A percentile compares a stretch with the other conserved stretches of the same genome.
Evolutionary conservation across 2,888 invertebrate genomes (phyloP).

Genomic region (Agrenia bidenticulata): DNA sequence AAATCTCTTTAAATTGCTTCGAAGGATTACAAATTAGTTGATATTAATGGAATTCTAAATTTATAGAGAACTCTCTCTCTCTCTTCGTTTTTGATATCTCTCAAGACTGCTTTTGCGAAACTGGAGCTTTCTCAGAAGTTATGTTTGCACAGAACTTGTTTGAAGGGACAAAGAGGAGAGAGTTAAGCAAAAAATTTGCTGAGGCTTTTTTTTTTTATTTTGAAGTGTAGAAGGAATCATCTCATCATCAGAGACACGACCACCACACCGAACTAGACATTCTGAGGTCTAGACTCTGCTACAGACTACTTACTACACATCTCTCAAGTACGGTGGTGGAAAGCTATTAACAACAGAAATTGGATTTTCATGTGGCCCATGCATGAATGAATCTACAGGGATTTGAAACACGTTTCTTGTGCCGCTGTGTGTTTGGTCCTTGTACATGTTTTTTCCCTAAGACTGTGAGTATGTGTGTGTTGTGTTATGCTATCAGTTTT

Average conservation of each 20-base stretch:
- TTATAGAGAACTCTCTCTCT: too few species aligned
- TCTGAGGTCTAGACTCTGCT: too few species aligned
- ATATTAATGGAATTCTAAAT: too few species aligned
- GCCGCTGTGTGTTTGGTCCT: background rate
- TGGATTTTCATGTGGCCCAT: slow-evolving; percentile 35
- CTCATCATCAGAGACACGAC: too few species aligned
- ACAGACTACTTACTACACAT: background rate
- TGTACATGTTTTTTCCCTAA: too few species aligned
- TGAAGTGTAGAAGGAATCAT: background rate
- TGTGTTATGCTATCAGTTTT: background rate
- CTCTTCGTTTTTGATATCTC: too few species aligned
- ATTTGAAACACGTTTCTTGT: background rate
- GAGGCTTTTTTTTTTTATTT: background rate
- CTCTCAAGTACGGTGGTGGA: background rate
- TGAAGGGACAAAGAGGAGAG: too few species aligned
- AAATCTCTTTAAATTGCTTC: background rate
- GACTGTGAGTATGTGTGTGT: background rate
- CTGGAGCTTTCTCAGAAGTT: too few species aligned
- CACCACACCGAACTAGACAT: too few species aligned
- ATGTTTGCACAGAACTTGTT: too few species aligned
- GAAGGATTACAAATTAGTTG: too few species aligned
- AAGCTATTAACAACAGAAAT: slow-evolving; percentile 25
- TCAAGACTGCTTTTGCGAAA: too few species aligned
- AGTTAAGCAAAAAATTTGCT: background rate
- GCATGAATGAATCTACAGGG: slow-evolving; percentile 27